Conservation (phyloP, 1,140 invertebrate species). For the Oryctes rhinoceros region DNA sequence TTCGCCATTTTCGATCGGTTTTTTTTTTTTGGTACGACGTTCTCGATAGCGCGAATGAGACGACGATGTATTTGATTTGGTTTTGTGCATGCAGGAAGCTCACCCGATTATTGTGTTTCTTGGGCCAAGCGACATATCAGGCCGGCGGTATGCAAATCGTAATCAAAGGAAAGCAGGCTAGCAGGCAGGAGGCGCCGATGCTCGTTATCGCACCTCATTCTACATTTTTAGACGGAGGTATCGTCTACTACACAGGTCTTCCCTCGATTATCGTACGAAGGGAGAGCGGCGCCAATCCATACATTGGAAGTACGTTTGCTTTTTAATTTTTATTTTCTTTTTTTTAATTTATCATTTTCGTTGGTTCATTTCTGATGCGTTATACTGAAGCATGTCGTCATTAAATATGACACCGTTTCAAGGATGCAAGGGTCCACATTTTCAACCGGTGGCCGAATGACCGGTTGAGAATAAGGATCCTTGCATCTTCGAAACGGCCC, state of each 20-base stretch:
- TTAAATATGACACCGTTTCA: too few species aligned
- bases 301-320: conserved; percentile 82
- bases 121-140: conserved; percentile 75
- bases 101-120: conserved; percentile 72
- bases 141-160: conserved; percentile 82
- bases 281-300: conserved; percentile 79
- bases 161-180: conserved; percentile 78
- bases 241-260: conserved; percentile 79
- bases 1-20: neutral
- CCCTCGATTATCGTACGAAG: conserved; percentile 81
- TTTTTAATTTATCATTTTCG: conserved; percentile 17
- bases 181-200: conserved; percentile 79
- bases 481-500: too few species aligned
- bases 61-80: conserved; percentile 25
- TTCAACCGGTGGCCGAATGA: too few species aligned
- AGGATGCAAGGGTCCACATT: too few species aligned
- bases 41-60: neutral
- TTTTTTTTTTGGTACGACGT: neutral
- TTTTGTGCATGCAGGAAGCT: conserved; percentile 62
- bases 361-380: neutral
- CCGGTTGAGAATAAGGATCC: too few species aligned
- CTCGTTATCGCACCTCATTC: conserved; percentile 88
- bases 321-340: conserved; percentile 43
- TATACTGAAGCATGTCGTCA: neutral
- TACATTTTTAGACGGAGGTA: conserved; percentile 85